A percentile compares a stretch with the other conserved stretches of the same genome.
Evolutionary conservation across 2,113 vertebrate genomes (phyloP).

Genomic region (Terrapene triunguis): DNA sequence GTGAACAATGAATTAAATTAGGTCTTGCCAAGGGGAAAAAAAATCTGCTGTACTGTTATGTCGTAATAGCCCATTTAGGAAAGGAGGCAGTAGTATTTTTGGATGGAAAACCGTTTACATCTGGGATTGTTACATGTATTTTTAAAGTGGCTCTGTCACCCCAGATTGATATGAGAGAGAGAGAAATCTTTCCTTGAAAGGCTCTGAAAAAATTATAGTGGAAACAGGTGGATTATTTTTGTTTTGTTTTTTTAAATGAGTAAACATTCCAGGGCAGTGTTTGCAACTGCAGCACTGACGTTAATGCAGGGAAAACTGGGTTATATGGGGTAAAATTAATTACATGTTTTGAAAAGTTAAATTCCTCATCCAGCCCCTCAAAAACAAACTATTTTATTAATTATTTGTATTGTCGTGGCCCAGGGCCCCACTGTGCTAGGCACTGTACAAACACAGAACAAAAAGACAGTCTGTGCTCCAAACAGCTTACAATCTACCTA

Average conservation of each 20-base stretch:
- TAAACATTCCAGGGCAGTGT: neutral
- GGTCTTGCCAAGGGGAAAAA: neutral
- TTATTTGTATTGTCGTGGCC: neutral
- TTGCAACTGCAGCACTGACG: neutral
- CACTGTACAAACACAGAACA: neutral
- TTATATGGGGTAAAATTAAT: neutral
- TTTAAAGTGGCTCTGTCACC: neutral
- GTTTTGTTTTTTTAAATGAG: neutral
- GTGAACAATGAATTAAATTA: conserved; percentile 44
- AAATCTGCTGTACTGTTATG: neutral
- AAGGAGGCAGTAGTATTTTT: neutral
- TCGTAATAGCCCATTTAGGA: conserved; percentile 5
- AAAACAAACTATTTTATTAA: neutral
- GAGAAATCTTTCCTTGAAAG: neutral
- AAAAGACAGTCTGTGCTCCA: neutral
- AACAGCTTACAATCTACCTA: neutral
- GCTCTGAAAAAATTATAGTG: neutral
- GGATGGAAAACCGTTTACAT: neutral
- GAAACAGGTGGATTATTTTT: neutral
- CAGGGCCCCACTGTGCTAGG: neutral
- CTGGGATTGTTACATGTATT: neutral
- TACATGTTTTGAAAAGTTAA: neutral
- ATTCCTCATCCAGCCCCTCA: neutral
- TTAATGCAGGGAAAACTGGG: neutral
- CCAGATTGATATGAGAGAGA: neutral